phyloP scores from a whole-genome alignment of 2,797 vertebrate species.

The Coreius guichenoti region DNA sequence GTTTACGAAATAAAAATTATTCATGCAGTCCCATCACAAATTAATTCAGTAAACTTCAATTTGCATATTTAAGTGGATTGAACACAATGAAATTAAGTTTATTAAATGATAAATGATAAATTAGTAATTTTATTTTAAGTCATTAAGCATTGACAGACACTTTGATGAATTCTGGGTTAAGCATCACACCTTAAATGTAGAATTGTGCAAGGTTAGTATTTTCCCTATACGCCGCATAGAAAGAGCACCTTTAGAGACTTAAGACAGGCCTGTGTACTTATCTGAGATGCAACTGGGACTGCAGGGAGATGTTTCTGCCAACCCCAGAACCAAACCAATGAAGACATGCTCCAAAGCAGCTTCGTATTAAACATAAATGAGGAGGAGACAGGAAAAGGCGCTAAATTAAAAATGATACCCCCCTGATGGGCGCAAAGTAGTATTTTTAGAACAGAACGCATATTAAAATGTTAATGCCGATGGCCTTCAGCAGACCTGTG shows the following conservation, averaged over 20 bases:
- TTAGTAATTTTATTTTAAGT: too few species aligned
- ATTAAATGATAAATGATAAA: too few species aligned
- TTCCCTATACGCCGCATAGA: not conserved
- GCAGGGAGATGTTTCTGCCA: conserved; percentile 38
- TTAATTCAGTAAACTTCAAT: too few species aligned
- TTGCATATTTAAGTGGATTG: too few species aligned
- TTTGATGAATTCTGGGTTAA: not conserved
- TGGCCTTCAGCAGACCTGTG: conserved; percentile 59
- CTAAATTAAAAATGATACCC: conserved; percentile 80
- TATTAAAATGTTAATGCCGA: conserved; percentile 76
- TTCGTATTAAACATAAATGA: conserved; percentile 74
- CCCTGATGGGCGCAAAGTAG: conserved; percentile 71
- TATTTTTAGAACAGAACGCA: conserved; percentile 65
- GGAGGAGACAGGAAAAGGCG: conserved; percentile 65
- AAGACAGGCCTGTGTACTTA: not conserved
- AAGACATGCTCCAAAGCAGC: conserved; percentile 51
- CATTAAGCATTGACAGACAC: too few species aligned
- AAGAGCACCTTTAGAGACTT: not conserved
- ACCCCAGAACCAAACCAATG: conserved; percentile 19
- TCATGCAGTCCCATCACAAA: too few species aligned
- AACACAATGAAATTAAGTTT: too few species aligned
- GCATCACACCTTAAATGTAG: conserved; percentile 6
- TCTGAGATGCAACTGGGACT: conserved; percentile 8
- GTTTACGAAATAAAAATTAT: too few species aligned
- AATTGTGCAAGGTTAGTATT: not conserved